These are phyloP conservation scores for Zaprionus africanus DNA, from an alignment of 1,140 invertebrate genomes.

Conservation along the genomic window DNA sequence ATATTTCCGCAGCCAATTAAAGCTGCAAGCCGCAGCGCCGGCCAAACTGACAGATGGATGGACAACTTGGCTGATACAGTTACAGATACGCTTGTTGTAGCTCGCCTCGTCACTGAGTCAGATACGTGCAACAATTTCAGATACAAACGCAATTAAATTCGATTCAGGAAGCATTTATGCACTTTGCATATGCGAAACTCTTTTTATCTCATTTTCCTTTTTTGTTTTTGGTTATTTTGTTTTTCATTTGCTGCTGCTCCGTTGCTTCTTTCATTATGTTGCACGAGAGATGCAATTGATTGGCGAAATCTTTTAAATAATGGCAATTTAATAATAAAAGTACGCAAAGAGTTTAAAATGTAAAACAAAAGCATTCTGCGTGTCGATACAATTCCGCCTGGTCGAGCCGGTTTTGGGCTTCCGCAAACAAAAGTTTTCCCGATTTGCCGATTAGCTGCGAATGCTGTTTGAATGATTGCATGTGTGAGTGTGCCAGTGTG, in stretches of 20 bases:
- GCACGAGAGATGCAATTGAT: conserved; percentile 7
- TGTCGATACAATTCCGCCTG: background rate
- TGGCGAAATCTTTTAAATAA: conserved; percentile 31
- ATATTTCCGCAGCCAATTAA: conserved; percentile 82
- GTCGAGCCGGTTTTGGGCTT: conserved; percentile 15
- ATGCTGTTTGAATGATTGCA: conserved; percentile 17
- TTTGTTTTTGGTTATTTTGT: conserved; percentile 7
- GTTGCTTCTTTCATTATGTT: conserved; percentile 16
- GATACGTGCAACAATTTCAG: conserved; percentile 35
- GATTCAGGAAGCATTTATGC: conserved; percentile 80
- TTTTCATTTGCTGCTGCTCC: conserved; percentile 22
- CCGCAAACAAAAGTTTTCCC: conserved; percentile 45
- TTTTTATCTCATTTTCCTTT: conserved; percentile 43
- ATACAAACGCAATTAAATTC: conserved; percentile 80
- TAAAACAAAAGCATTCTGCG: conserved; percentile 9
- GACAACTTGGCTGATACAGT: conserved; percentile 54
- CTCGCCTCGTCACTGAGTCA: conserved; percentile 15
- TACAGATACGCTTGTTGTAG: conserved; percentile 22
- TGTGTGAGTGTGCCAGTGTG: background rate
- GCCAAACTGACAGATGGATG: conserved; percentile 65
- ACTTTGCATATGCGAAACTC: conserved; percentile 53
- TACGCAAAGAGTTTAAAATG: background rate
- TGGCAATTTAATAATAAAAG: conserved; percentile 39
- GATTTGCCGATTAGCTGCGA: conserved; percentile 32
- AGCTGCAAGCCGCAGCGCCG: conserved; percentile 68